Evolutionary conservation across 2,888 invertebrate genomes (phyloP), one percentile per base, ranked within the genome.

Genomic region (Tryphoninae sp.): DNA sequence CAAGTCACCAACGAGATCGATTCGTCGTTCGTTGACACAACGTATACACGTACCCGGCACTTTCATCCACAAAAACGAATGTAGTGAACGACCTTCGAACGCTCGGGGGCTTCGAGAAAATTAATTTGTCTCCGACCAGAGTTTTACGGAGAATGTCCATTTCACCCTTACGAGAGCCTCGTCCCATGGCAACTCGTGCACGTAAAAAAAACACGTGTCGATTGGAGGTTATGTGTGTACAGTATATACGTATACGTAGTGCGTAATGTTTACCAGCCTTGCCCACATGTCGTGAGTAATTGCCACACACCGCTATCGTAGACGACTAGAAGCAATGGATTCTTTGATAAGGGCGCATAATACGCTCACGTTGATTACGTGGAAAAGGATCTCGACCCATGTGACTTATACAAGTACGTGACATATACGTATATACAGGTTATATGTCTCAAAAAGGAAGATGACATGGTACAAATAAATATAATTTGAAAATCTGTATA

Each of bases 181-280:
- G 19, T 19, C 19, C 22, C 55, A 19, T 8, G n/a, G 16, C 9
- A 13, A 45, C 45, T 45, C 45, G 45, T 45, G 13, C 13, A 11
- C 13, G 45, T 45, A 45, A 13, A 45, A 45, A 3, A 13, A 8
- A 45, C 45, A 45, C 45, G 11, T 7, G 45, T 13, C 2, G 9
- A 45, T 45, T 45, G 45, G 45, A 0, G 45, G 9, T 13, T 45
- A 45, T 45, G 13, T 45, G 45, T 45, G 45, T 45, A 13, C 1
- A 2, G 13, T 45, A 45, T 65, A 51, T 19, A 65, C 51, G 40
- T 26, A 51, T 58, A 2, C 26, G 11, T 71, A 40, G 9, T 23
- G 61, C 67, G 11, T n/a, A 55, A 75, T 82, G 79, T 82, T 79
- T 81, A 67, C 81, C 65, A 53, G 55, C 78, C 78, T 72, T 79